These are phyloP conservation scores for Myzus persicae DNA, from an alignment of 1,140 invertebrate species.

Conservation along the genomic window DNA sequence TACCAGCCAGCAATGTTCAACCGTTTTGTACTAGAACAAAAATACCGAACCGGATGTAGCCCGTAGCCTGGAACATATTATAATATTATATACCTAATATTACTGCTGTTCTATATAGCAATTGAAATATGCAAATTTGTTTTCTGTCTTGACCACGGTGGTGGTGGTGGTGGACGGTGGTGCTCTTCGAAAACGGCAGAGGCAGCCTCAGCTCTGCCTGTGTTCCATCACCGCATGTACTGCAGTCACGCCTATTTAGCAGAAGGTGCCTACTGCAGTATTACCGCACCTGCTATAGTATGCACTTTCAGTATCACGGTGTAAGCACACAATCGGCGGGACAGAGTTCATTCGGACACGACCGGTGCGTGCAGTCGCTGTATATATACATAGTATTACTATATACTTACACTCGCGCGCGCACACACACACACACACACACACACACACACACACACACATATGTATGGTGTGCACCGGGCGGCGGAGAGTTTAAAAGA, in stretches of 20 bases:
- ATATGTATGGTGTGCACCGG: neutral
- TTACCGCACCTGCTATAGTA: neutral
- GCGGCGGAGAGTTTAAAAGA: slow-evolving; percentile 21
- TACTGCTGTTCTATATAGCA: neutral
- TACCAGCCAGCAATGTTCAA: neutral
- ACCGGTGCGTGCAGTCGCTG: no score
- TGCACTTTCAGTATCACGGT: neutral
- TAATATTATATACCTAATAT: neutral
- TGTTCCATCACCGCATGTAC: no score
- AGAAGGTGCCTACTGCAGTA: neutral
- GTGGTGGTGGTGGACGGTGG: no score
- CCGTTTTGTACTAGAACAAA: neutral
- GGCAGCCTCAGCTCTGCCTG: neutral
- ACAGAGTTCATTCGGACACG: neutral
- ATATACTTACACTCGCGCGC: no score
- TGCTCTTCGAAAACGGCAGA: neutral
- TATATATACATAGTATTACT: neutral
- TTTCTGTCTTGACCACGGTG: neutral
- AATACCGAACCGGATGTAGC: neutral
- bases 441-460: neutral
- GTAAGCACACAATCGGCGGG: no score
- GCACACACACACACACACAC: neutral
- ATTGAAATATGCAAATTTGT: neutral
- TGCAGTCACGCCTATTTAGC: neutral
- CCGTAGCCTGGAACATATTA: neutral